Base-by-base conservation (phyloP, 2,113 vertebrate genomes). In the Sphyrna mokarran region DNA sequence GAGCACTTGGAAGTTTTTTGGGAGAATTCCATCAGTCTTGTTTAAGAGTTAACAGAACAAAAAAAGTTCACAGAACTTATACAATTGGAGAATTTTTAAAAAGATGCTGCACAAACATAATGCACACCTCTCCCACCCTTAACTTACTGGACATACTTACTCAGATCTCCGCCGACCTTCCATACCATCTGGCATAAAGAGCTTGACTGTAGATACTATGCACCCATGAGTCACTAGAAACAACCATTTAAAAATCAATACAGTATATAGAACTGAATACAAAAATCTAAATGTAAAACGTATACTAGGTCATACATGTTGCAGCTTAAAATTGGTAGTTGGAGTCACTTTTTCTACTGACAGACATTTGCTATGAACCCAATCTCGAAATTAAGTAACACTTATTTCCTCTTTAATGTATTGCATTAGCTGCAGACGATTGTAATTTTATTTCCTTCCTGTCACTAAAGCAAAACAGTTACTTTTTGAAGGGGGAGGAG, bases 181-280 rank as follows among this genome's bases (percentile, higher is more conserved):
- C 98, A 99, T 99, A 97, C 99, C 99, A 97, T 99, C 99, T 96
- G 99, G 99, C 97, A 99, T 98, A 98, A 99, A 99, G 96, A 99
- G 98, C 98, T 99, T 99, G 98, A 99, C 98, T 96, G 99, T 98
- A 96, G 99, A 99, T 97, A 99, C 99, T 97, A 99, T 99, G 97
- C 99, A 99, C 97, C 99, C 99, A 98, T 99, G 99, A 96, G 99
- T 99, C 96, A 99, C 99, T 99, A 97, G 78, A 97, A 97, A 97
- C 96, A 98, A 96, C 98, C 58, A 98, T 96, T 97, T 11, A 96
- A 9, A 96, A 23, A 7, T 72, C 80, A 96, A 1, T 0, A 0
- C 23, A 91, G 76, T 66, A 85, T 11, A 85, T 26, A 68, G 18
- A 95, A 95, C 29, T 66, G 78, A 54, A 63, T 40, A 58, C n/a